A percentile compares a stretch with the other conserved stretches of the same genome.
Conservation (phyloP, 2,888 invertebrate species). For the Trichogramma dendrolimi region DNA sequence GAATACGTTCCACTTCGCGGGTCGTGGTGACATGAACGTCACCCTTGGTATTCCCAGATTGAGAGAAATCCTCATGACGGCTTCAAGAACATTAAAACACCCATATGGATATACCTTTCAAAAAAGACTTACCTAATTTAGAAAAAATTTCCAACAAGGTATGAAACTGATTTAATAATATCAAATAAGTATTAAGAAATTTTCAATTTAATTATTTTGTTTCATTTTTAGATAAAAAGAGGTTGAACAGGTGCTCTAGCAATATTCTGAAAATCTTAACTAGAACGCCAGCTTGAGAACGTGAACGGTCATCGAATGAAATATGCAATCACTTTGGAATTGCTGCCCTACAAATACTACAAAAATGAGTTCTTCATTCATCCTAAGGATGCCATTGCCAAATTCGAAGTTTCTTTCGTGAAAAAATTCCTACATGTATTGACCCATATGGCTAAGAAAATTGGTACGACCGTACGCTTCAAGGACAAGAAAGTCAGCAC, state of each 20-base stretch:
- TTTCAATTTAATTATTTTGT: background rate
- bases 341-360: conserved; percentile 72
- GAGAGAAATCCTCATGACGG: conserved; percentile 94
- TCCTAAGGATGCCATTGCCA: conserved; percentile 66
- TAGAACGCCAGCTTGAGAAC: conserved; percentile 59
- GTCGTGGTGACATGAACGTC: conserved; percentile 99
- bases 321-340: conserved; percentile 68
- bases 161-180: background rate
- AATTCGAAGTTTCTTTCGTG: conserved; percentile 72
- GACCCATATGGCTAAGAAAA: conserved; percentile 58
- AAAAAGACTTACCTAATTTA: conserved; percentile 53
- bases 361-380: conserved; percentile 68
- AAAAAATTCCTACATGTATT: conserved; percentile 63
- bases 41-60: conserved; percentile 98
- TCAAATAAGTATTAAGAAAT: background rate
- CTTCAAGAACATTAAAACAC: conserved; percentile 90
- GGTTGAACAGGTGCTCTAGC: conserved; percentile 75
- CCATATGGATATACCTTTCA: conserved; percentile 89
- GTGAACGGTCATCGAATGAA: conserved; percentile 57
- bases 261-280: conserved; percentile 75
- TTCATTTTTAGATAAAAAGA: conserved; percentile 58
- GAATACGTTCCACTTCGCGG: conserved; percentile 99
- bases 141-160: conserved; percentile 64
- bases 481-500: conserved; percentile 51
- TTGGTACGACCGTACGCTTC: conserved; percentile 52